Percentiles rank a stretch among this genome's conserved stretches.
phyloP scores from a whole-genome alignment of 1,140 invertebrate genomes.

The Nasonia giraulti region DNA sequence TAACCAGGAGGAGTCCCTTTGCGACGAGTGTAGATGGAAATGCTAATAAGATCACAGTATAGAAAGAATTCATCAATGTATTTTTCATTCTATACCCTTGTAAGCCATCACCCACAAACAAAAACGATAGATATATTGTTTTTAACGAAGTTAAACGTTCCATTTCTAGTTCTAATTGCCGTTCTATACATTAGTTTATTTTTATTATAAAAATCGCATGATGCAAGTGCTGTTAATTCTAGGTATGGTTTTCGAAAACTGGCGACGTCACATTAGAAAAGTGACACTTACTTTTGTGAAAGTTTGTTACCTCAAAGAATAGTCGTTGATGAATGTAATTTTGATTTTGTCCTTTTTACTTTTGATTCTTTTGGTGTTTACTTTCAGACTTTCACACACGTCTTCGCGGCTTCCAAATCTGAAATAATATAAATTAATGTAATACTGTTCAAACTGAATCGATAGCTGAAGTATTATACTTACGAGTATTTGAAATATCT shows the following conservation, averaged over 20 bases:
- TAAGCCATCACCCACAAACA: neutral
- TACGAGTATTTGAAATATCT: no score
- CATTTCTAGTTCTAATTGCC: neutral
- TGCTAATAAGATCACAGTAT: neutral
- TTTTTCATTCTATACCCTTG: neutral
- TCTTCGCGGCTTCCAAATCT: conserved; percentile 52
- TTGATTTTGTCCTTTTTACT: neutral
- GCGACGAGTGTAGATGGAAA: neutral
- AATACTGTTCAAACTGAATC: conserved; percentile 56
- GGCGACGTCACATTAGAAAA: neutral
- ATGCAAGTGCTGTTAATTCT: neutral
- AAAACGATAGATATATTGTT: neutral
- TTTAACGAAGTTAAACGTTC: neutral
- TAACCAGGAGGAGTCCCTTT: neutral
- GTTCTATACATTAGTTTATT: neutral
- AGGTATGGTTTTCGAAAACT: neutral
- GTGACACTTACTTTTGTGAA: neutral
- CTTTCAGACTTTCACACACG: neutral
- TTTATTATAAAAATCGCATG: neutral
- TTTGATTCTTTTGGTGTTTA: neutral
- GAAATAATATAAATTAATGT: conserved; percentile 61
- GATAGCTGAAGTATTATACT: neutral
- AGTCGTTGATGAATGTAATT: no score
- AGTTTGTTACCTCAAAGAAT: neutral
- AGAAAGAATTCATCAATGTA: no score